Evolutionary conservation across 1,140 invertebrate genomes (phyloP).

Genomic region (Trichogramma pretiosum): DNA sequence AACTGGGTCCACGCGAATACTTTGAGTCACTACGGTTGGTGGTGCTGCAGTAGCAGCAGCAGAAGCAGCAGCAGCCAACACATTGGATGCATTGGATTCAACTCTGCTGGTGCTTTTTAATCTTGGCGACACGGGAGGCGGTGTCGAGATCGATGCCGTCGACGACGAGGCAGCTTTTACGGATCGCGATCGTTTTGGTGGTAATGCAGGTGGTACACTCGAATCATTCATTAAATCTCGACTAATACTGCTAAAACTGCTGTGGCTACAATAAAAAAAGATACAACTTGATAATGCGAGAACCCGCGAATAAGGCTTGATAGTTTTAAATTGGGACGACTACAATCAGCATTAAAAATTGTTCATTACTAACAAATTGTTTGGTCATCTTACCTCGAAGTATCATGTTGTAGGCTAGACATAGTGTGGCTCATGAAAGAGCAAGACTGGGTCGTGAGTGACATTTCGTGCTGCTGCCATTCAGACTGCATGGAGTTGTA

Average conservation of each 20-base stretch:
- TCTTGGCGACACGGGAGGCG: slow-evolving; percentile 41
- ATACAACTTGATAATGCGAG: too few species aligned
- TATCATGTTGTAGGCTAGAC: slow-evolving; percentile 40
- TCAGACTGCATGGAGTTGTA: slow-evolving; percentile 61
- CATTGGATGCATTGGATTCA: too few species aligned
- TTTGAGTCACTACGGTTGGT: too few species aligned
- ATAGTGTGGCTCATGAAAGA: slow-evolving; percentile 47
- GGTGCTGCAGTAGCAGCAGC: too few species aligned
- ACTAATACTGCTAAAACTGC: slow-evolving; percentile 17
- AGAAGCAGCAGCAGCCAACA: too few species aligned
- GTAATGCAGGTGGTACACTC: slow-evolving; percentile 63
- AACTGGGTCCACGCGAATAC: slow-evolving; percentile 26
- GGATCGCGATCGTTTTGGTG: slow-evolving; percentile 60
- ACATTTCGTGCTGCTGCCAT: slow-evolving; percentile 57
- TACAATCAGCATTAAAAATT: neutral
- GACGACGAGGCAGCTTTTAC: too few species aligned
- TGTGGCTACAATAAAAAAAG: neutral
- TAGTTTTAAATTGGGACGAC: too few species aligned
- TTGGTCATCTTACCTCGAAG: slow-evolving; percentile 33
- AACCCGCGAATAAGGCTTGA: too few species aligned
- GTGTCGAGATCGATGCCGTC: slow-evolving; percentile 38
- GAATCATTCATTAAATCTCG: slow-evolving; percentile 34
- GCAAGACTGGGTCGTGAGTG: slow-evolving; percentile 51
- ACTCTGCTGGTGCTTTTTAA: slow-evolving; percentile 22
- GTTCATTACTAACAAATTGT: neutral